phyloP scores from a whole-genome alignment of 1,140 invertebrate species.

The Euwallacea similis region DNA sequence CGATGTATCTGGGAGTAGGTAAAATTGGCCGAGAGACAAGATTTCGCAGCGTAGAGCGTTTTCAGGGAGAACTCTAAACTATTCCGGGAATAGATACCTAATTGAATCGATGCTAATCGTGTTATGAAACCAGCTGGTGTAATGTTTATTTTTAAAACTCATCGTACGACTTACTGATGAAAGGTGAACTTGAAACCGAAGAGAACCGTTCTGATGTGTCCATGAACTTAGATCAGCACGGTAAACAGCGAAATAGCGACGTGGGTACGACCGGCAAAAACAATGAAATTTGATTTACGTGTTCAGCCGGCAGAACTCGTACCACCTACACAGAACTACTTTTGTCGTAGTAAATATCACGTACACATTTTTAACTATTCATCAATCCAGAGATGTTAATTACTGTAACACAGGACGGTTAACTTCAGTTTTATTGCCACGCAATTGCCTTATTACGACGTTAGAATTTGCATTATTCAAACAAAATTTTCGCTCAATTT shows the following conservation, averaged over 20 bases:
- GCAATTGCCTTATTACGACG: too few relatives aligned
- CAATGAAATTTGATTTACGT: slow-evolving; percentile 24
- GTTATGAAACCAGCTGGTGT: not conserved
- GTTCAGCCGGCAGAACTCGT: slow-evolving; percentile 1
- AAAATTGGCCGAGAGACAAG: too few relatives aligned
- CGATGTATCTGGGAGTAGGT: too few relatives aligned
- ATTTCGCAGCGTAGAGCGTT: too few relatives aligned
- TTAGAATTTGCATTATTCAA: too few relatives aligned
- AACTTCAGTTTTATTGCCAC: too few relatives aligned
- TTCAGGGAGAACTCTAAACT: too few relatives aligned
- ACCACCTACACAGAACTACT: slow-evolving; percentile 9
- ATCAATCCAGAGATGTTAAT: not conserved
- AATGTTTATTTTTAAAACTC: slow-evolving; percentile 11
- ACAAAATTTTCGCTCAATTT: too few relatives aligned
- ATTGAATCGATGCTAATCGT: not conserved
- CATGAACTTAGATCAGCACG: slow-evolving; percentile 9
- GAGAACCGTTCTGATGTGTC: slow-evolving; percentile 3
- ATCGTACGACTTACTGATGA: too few relatives aligned
- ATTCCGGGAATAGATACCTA: not conserved
- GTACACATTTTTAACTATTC: not conserved
- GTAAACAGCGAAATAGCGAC: slow-evolving; percentile 9
- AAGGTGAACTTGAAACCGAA: slow-evolving; percentile 20
- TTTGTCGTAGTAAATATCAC: not conserved
- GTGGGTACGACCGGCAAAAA: slow-evolving; percentile 13
- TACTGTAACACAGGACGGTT: too few relatives aligned